A percentile compares a stretch with the other conserved stretches of the same genome.
Evolutionary conservation across 2,113 vertebrate genomes (phyloP).

Genomic region (Colossoma macropomum): DNA sequence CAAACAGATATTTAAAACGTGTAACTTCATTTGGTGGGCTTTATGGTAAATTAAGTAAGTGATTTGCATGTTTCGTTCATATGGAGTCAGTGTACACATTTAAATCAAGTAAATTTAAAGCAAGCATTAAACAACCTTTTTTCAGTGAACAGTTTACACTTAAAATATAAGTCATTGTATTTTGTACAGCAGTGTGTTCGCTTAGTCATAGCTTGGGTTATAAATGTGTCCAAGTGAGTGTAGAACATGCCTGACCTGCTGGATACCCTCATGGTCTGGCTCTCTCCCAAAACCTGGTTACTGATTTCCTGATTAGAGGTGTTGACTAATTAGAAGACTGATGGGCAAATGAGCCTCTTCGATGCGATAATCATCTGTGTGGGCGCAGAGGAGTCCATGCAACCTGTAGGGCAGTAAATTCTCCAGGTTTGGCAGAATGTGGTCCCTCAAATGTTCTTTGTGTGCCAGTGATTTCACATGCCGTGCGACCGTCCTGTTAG

Average conservation of each 20-base stretch:
- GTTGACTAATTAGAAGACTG: conserved; percentile 72
- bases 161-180: too few relatives aligned
- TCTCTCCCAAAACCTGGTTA: conserved; percentile 66
- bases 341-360: conserved; percentile 58
- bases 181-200: background rate
- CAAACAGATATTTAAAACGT: too few relatives aligned
- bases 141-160: too few relatives aligned
- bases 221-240: background rate
- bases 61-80: too few relatives aligned
- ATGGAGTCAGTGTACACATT: too few relatives aligned
- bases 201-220: background rate
- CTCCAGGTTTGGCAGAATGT: conserved; percentile 47
- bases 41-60: too few relatives aligned
- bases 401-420: background rate
- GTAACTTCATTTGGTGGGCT: too few relatives aligned
- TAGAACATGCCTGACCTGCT: conserved; percentile 7
- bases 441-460: conserved; percentile 50
- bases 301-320: conserved; percentile 73
- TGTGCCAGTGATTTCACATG: conserved; percentile 59
- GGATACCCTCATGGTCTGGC: conserved; percentile 57
- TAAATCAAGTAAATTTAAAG: too few relatives aligned
- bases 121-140: too few relatives aligned
- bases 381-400: background rate
- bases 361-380: background rate
- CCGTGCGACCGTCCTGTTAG: conserved; percentile 45